Evolutionary conservation across 2,888 invertebrate genomes (phyloP).

Genomic region (Hyposoter dolosus): DNA sequence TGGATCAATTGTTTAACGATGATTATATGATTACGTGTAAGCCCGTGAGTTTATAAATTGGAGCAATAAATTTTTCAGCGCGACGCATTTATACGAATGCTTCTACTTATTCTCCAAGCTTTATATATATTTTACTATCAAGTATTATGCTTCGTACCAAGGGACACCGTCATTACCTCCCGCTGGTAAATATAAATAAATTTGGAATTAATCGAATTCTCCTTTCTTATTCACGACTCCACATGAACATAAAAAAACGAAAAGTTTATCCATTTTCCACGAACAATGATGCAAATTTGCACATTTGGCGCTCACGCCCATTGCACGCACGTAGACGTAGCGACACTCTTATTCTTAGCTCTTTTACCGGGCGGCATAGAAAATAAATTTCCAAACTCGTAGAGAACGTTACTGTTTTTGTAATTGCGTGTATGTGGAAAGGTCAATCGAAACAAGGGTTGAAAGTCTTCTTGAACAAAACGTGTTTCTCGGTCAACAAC

Average conservation of each 20-base stretch:
- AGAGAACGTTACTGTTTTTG: background rate
- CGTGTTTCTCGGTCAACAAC: too few relatives aligned
- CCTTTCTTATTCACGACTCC: background rate
- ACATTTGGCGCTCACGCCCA: background rate
- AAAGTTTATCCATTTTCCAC: background rate
- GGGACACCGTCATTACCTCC: background rate
- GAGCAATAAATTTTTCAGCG: constrained; percentile 73
- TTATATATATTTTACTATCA: too few relatives aligned
- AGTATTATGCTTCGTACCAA: background rate
- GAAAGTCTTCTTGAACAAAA: too few relatives aligned
- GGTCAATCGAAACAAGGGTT: background rate
- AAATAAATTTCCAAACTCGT: background rate
- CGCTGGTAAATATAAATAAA: background rate
- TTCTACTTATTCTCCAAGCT: background rate
- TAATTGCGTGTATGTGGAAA: background rate
- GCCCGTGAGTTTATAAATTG: constrained; percentile 73
- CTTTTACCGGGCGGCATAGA: background rate
- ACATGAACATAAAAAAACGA: background rate
- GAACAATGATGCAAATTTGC: background rate
- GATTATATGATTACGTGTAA: background rate
- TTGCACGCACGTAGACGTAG: too few relatives aligned
- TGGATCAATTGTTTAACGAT: background rate
- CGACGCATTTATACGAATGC: constrained; percentile 41
- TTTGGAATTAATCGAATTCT: background rate
- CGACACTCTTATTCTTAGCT: background rate